Percentiles rank a stretch among this genome's conserved stretches.
Evolutionary conservation across 2,797 vertebrate genomes (phyloP).

Genomic region (Sebastes dallii): DNA sequence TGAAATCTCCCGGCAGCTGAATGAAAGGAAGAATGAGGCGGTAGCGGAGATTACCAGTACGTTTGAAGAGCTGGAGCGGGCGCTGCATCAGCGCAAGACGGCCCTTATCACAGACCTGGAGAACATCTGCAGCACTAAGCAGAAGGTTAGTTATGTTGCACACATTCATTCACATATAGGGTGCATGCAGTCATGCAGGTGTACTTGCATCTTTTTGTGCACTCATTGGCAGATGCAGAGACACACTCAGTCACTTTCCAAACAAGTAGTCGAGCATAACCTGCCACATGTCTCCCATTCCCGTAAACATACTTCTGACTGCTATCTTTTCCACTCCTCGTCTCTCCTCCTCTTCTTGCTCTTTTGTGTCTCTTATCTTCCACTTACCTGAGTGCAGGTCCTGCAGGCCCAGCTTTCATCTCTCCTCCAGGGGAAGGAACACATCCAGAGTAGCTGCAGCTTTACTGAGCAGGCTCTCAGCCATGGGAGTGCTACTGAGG

Average conservation of each 20-base stretch:
- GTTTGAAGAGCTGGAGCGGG: conserved; percentile 92
- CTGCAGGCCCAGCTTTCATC: conserved; percentile 89
- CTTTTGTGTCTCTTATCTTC: not conserved
- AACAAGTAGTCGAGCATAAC: not conserved
- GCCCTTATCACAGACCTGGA: conserved; percentile 91
- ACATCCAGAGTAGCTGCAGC: conserved; percentile 94
- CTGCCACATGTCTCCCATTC: not conserved
- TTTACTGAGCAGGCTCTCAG: conserved; percentile 92
- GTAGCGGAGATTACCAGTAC: conserved; percentile 88
- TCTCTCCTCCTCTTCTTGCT: not conserved
- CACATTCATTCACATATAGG: not conserved
- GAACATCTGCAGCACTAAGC: conserved; percentile 89
- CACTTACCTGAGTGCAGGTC: conserved; percentile 76
- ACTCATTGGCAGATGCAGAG: not conserved
- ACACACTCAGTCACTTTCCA: not conserved
- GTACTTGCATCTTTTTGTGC: not conserved
- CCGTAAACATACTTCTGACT: not conserved
- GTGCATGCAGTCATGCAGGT: not conserved
- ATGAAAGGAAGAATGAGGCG: conserved; percentile 88
- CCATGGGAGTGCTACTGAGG: conserved; percentile 84
- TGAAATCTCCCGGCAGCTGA: conserved; percentile 92
- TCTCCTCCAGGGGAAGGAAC: conserved; percentile 91
- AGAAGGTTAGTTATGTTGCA: conserved; percentile 86
- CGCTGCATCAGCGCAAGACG: conserved; percentile 89
- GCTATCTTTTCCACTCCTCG: not conserved